Conservation (phyloP, 2,888 invertebrate species). For the Chalcosyrphus nemorum region DNA sequence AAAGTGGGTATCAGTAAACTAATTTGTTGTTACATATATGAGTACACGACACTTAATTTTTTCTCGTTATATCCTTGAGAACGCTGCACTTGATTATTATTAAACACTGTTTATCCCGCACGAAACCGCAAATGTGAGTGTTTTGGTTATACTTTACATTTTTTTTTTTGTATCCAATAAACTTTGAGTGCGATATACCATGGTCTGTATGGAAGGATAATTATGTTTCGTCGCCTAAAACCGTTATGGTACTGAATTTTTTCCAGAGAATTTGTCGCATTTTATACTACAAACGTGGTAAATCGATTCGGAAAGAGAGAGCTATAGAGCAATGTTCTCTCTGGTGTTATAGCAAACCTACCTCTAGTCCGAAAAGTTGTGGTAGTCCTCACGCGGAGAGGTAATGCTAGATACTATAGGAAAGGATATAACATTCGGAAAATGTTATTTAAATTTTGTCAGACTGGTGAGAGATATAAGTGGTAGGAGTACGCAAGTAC, state of each 20-base stretch:
- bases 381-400: conserved; percentile 52
- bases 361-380: conserved; percentile 69
- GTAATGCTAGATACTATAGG: background rate
- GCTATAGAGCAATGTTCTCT: background rate
- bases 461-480: background rate
- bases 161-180: background rate
- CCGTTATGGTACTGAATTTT: conserved; percentile 73
- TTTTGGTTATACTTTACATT: background rate
- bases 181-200: background rate
- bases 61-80: background rate
- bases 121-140: conserved; percentile 11
- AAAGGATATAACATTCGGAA: background rate
- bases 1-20: background rate
- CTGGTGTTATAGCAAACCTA: conserved; percentile 18
- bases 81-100: background rate
- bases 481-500: background rate
- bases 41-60: background rate
- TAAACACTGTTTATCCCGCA: conserved; percentile 2
- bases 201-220: conserved; percentile 53
- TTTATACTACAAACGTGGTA: conserved; percentile 71
- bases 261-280: conserved; percentile 68
- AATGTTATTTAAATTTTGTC: background rate
- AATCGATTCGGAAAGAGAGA: conserved; percentile 48
- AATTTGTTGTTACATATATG: background rate
- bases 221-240: conserved; percentile 66